Base-by-base conservation (phyloP, 2,113 vertebrate species). In the Amphiprion ocellaris region DNA sequence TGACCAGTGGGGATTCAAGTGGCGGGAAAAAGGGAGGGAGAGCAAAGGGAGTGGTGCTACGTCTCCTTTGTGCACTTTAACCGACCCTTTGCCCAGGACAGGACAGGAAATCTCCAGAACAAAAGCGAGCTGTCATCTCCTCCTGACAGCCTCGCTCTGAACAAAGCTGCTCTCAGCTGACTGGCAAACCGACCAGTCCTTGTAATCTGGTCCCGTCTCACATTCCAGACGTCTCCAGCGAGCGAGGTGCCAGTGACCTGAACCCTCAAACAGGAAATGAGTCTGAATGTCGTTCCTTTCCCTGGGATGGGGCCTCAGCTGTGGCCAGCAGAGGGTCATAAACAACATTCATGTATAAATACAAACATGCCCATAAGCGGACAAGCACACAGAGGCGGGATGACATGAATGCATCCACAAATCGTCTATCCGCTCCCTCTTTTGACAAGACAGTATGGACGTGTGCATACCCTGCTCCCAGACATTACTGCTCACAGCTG, bases 201-300 rank as follows among this genome's bases (percentile, higher is more conserved):
- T 66, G 71, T 85, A 86, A 90, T 91, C 85, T 77, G 85, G 85
- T 83, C 71, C 65, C 37, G 77, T 88, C 82, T 80, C 85, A 74
- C 71, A 87, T 86, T 87, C 84, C 87, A 87, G 85, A 77, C 33
- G 47, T 84, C 82, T 81, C 86, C 46, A 55, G 61, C 26, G 69
- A 76, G 71, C 46, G 50, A 68, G 60, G 55, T 52, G 1, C 72
- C 74, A 66, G 37, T 77, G 82, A 77, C 76, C 59, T 72, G 76
- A 83, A 72, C 81, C 71, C 23, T 77, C 66, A 77, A 83, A 92
- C 87, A 90, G 92, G 92, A 93, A 93, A 90, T 90, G 71, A 90
- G 86, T 64, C 74, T 23, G 68, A 87, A 78, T 59, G 91, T 74
- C 24, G 21, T 76, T 84, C 63, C 63, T 82, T 53, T 82, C 82